phyloP scores from a whole-genome alignment of 2,797 vertebrate species.

The Poecilia wingei region DNA sequence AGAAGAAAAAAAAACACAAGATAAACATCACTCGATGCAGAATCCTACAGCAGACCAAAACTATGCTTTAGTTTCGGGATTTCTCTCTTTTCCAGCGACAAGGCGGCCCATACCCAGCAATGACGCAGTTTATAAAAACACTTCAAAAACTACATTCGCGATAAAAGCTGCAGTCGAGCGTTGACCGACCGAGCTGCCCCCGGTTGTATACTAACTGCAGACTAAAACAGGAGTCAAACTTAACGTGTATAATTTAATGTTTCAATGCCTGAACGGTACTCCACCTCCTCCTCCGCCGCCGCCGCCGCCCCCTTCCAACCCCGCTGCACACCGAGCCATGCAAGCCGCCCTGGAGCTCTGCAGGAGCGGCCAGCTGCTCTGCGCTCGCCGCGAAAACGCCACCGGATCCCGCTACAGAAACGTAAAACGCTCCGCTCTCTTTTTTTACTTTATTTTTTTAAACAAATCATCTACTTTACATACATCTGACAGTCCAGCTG shows the following conservation, averaged over 20 bases:
- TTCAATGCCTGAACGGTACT: conserved; percentile 20
- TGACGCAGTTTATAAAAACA: conserved; percentile 82
- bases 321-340: conserved; percentile 28
- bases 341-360: conserved; percentile 58
- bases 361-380: conserved; percentile 47
- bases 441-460: background rate
- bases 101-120: conserved; percentile 58
- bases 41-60: conserved; percentile 27
- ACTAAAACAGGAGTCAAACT: conserved; percentile 20
- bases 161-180: conserved; percentile 1
- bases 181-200: background rate
- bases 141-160: conserved; percentile 64
- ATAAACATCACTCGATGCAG: conserved; percentile 45
- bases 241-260: conserved; percentile 25
- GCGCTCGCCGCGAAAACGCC: conserved; percentile 26
- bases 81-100: conserved; percentile 57
- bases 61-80: conserved; percentile 56
- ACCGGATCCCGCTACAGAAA: conserved; percentile 14
- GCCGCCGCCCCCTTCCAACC: conserved; percentile 28
- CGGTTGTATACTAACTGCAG: background rate
- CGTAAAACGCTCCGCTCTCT: background rate
- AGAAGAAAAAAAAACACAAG: conserved; percentile 46
- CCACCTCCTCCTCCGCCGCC: conserved; percentile 9
- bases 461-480: background rate
- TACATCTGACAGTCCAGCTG: conserved; percentile 25